phyloP scores from a whole-genome alignment of 2,113 vertebrate species.

The Pteruthius melanotis region DNA sequence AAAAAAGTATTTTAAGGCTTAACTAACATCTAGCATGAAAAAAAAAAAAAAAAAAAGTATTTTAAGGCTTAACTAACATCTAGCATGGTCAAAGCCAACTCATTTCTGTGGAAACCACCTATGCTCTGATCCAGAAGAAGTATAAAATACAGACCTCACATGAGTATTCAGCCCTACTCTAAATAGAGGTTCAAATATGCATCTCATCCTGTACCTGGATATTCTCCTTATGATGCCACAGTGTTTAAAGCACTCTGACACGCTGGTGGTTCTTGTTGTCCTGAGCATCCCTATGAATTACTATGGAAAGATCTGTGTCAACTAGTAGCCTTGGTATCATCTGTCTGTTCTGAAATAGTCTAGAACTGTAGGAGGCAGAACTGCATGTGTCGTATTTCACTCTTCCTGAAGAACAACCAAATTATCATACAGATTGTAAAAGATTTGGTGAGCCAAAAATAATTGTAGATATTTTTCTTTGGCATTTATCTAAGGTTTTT shows the following conservation, averaged over 20 bases:
- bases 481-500: conserved; percentile 19
- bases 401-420: background rate
- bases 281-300: background rate
- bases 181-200: background rate
- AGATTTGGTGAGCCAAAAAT: background rate
- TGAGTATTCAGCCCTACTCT: background rate
- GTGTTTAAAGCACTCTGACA: background rate
- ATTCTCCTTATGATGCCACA: background rate
- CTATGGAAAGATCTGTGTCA: background rate
- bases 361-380: background rate
- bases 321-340: background rate
- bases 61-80: background rate
- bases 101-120: background rate
- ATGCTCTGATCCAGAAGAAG: background rate
- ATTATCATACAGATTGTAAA: background rate
- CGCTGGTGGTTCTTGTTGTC: background rate
- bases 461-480: background rate
- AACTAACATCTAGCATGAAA: rapidly evolving
- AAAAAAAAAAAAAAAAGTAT: background rate
- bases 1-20: background rate
- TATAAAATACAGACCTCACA: background rate
- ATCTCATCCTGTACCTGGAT: background rate
- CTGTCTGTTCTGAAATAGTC: background rate
- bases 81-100: background rate
- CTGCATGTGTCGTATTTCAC: background rate